phyloP scores from a whole-genome alignment of 2,797 vertebrate species.

The Nyctalus aviator region DNA sequence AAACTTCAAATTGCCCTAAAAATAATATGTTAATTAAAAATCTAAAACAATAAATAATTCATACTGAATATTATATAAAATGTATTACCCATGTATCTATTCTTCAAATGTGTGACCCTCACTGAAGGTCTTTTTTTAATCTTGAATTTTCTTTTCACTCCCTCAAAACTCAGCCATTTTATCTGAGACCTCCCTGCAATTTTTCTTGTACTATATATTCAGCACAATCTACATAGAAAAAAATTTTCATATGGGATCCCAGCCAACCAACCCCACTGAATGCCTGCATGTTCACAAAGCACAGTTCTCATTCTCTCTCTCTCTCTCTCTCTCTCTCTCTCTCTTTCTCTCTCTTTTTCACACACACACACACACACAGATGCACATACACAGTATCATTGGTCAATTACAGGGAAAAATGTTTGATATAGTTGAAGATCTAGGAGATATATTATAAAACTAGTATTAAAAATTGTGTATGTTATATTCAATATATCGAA shows the following conservation, averaged over 20 bases:
- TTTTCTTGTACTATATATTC: background rate
- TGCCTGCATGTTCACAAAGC: background rate
- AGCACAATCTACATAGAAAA: too few species aligned
- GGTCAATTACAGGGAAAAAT: background rate
- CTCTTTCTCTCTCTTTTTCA: too few species aligned
- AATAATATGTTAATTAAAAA: background rate
- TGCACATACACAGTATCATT: background rate
- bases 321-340: background rate
- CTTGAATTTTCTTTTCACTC: background rate
- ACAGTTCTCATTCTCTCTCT: background rate
- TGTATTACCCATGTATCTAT: background rate
- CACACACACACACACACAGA: too few species aligned
- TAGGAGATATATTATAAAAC: background rate
- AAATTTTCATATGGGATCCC: background rate
- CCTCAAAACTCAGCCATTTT: background rate
- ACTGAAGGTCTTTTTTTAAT: background rate
- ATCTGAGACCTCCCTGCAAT: too few species aligned
- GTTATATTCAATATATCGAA: background rate
- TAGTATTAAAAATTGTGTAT: background rate
- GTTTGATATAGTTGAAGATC: accelerated
- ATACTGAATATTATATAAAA: background rate
- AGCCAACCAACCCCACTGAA: background rate
- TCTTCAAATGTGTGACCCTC: background rate
- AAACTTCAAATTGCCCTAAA: background rate
- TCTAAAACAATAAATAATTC: background rate